Evolutionary conservation across 2,888 invertebrate species (phyloP).

Genomic region (Hartigia nigra): DNA sequence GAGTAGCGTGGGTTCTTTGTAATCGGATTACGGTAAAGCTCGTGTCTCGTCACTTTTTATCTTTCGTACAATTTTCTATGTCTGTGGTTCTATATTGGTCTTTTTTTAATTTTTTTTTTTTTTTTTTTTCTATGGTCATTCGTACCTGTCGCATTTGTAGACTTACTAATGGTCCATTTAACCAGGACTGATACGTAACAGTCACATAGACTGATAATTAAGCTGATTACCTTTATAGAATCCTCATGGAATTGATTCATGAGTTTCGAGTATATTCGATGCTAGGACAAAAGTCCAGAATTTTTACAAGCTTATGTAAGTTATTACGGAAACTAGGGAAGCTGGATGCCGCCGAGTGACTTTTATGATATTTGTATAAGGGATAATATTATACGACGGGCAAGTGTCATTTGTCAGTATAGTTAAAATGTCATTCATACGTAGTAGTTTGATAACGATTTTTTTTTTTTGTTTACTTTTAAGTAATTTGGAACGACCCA

Average conservation of each 20-base stretch:
- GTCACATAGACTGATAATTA: background rate
- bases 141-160: background rate
- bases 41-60: background rate
- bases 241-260: background rate
- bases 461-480: background rate
- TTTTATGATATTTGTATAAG: background rate
- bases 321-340: background rate
- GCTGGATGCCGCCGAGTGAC: background rate
- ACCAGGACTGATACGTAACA: background rate
- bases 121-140: background rate
- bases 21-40: background rate
- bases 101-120: background rate
- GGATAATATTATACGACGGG: background rate
- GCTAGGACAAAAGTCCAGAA: background rate
- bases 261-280: background rate
- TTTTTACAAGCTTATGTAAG: background rate
- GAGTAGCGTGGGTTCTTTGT: background rate
- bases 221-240: background rate
- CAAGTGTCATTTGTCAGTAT: background rate
- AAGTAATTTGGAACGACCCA: background rate
- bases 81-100: background rate
- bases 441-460: too few species aligned
- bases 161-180: background rate
- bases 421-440: background rate
- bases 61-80: background rate